Percentiles rank a stretch among this genome's conserved stretches.
phyloP scores from a whole-genome alignment of 2,888 invertebrate genomes.

The Agonopterix alstromeriana region DNA sequence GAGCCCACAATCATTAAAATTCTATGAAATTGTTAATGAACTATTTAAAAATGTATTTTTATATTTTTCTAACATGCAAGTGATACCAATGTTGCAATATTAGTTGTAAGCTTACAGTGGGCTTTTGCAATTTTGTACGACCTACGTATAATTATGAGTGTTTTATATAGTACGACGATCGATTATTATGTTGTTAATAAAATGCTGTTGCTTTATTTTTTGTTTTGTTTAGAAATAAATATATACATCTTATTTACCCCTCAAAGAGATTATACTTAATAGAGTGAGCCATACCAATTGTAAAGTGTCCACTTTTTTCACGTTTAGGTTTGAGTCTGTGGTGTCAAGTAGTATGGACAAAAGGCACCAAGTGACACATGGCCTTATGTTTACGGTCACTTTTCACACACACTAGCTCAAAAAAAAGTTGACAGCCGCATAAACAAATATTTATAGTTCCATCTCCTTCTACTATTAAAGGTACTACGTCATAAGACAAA shows the following conservation, averaged over 20 bases:
- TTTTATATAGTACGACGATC: constrained; percentile 25
- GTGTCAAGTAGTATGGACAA: too few species aligned
- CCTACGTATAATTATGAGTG: constrained; percentile 28
- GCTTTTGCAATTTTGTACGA: constrained; percentile 40
- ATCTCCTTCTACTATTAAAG: too few species aligned
- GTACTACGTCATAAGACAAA: too few species aligned
- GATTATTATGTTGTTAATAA: constrained; percentile 65
- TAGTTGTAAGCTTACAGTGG: constrained; percentile 55
- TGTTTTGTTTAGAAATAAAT: constrained; percentile 21
- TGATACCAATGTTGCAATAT: constrained; percentile 74
- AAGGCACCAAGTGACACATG: too few species aligned
- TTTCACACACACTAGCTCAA: too few species aligned
- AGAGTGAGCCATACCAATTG: too few species aligned
- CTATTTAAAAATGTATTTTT: not conserved
- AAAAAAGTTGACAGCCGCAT: too few species aligned
- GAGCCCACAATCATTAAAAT: not conserved
- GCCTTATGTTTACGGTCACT: too few species aligned
- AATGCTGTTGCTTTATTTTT: constrained; percentile 62
- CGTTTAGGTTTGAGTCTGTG: too few species aligned
- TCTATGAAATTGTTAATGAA: not conserved
- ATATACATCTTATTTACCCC: not conserved
- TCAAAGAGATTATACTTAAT: too few species aligned
- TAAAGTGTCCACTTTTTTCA: too few species aligned
- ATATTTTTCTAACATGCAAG: constrained; percentile 48
- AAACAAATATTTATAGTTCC: too few species aligned